Evolutionary conservation across 2,797 vertebrate species (phyloP), one percentile per base, ranked within the genome.

Genomic region (Dicrostonyx torquatus): DNA sequence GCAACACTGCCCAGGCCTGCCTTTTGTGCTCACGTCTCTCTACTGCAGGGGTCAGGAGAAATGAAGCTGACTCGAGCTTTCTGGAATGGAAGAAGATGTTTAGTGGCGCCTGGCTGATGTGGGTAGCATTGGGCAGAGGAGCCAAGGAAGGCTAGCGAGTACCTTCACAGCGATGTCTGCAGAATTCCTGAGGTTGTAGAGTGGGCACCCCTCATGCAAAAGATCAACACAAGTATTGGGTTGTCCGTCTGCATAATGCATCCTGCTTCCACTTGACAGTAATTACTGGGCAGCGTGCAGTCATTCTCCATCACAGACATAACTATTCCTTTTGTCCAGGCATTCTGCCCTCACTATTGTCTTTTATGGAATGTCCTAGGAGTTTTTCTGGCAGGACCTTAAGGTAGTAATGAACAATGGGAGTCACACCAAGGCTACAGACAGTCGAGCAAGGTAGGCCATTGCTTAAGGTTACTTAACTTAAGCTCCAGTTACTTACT

Each of bases 241-340:
- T 95, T 86, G 80, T 90, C 91, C 73, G 66, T 34, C 64, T 48
- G 5, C 6, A 80, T 18, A 13, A 77, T 73, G 15, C 29, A 22
- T 93, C 90, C 80, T 94, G 91, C 94, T 92, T 95, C 55, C 76
- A 89, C 34, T 93, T 92, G 92, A 83, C 75, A 89, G 40, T 93
- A 84, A 94, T 84, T 94, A 17, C 78, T 68, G 15, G 62, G 76
- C 26, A 11, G 29, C 48, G n/a, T 20, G 53, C 10, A 70, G 55
- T 90, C 68, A 87, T 83, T 94, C 45, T 80, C 83, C 60, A 11
- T 93, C 91, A 75, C 53, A n/a, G 50, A 24, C 92, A 10, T 58
- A 70, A 91, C 95, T 84, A 92, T 77, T 75, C 88, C 73, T 93
- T 60, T 90, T 68, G 91, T 91, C 70, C 7, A 77, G 14, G 18